Percentiles rank a stretch among this genome's conserved stretches.
phyloP scores from a whole-genome alignment of 2,888 invertebrate genomes.

The Salticus scenicus region DNA sequence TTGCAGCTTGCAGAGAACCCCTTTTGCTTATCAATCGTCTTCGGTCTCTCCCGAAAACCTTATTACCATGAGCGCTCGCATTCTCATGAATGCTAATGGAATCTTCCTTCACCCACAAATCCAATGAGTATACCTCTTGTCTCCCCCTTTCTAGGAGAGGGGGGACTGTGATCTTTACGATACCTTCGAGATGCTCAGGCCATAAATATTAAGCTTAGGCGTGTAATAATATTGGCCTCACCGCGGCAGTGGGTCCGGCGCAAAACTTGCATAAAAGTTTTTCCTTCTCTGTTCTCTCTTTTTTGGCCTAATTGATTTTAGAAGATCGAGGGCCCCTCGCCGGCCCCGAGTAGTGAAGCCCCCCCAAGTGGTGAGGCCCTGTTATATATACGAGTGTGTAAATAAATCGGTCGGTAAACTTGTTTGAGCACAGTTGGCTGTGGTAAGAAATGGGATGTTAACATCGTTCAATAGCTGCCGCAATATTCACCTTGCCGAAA shows the following conservation, averaged over 20 bases:
- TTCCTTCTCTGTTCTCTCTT: conserved; percentile 9
- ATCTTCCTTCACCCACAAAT: conserved; percentile 62
- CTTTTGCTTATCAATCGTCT: conserved; percentile 33
- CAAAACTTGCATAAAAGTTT: conserved; percentile 24
- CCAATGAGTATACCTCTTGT: conserved; percentile 50
- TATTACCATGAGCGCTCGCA: conserved; percentile 65
- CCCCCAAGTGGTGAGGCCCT: conserved; percentile 17
- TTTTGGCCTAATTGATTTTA: conserved; percentile 44
- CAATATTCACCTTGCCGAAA: background rate
- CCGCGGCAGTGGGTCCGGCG: conserved; percentile 47
- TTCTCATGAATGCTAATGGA: conserved; percentile 69
- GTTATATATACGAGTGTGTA: conserved; percentile 42
- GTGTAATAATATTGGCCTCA: conserved; percentile 62
- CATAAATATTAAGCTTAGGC: conserved; percentile 68
- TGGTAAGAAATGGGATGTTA: conserved; percentile 51
- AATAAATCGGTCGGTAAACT: conserved; percentile 56
- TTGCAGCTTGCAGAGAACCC: background rate
- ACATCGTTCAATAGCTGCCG: conserved; percentile 16
- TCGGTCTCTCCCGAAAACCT: conserved; percentile 30
- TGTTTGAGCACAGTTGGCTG: conserved; percentile 33
- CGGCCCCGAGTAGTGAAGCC: conserved; percentile 51
- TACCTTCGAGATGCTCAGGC: conserved; percentile 60
- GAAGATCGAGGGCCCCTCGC: conserved; percentile 29
- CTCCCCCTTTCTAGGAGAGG: background rate
- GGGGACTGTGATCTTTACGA: conserved; percentile 57